These are phyloP conservation scores for Gila robusta DNA, from an alignment of 2,797 vertebrate genomes.

Conservation along the genomic window DNA sequence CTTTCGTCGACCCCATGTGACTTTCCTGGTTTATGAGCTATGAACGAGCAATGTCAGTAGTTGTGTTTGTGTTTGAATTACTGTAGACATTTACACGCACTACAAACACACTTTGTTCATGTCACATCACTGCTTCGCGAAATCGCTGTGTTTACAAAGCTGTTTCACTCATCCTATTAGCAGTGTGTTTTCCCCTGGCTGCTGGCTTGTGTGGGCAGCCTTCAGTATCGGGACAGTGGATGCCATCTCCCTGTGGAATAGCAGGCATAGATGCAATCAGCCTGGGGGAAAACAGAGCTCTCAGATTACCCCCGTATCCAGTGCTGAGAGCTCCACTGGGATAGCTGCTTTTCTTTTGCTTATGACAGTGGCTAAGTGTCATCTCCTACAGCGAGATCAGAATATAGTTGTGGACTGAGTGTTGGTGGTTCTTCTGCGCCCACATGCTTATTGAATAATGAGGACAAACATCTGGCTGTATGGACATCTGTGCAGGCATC, in stretches of 20 bases:
- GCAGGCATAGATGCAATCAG: constrained; percentile 41
- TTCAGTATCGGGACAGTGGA: constrained; percentile 49
- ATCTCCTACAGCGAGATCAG: not conserved
- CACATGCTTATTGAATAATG: constrained; percentile 38
- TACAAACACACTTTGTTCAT: constrained; percentile 6
- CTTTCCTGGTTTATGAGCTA: not conserved
- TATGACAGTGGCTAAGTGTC: constrained; percentile 31
- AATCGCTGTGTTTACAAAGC: constrained; percentile 35
- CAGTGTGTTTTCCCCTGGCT: constrained; percentile 36
- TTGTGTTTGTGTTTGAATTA: constrained; percentile 18
- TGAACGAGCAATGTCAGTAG: constrained; percentile 1
- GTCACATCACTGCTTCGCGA: constrained; percentile 4
- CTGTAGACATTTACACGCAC: constrained; percentile 1
- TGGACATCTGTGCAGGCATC: not conserved
- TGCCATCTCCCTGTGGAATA: constrained; percentile 48
- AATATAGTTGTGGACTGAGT: constrained; percentile 14
- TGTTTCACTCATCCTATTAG: constrained; percentile 42
- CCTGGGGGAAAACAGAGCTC: constrained; percentile 29
- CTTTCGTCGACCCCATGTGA: not conserved
- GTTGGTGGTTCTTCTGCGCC: not conserved
- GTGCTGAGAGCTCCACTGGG: constrained; percentile 33
- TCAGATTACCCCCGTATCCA: constrained; percentile 37
- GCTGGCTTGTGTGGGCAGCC: constrained; percentile 30
- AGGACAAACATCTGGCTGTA: constrained; percentile 27
- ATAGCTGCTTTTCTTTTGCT: constrained; percentile 36